phyloP scores from a whole-genome alignment of 2,888 invertebrate species.

The Kryphioiulus occultus region DNA sequence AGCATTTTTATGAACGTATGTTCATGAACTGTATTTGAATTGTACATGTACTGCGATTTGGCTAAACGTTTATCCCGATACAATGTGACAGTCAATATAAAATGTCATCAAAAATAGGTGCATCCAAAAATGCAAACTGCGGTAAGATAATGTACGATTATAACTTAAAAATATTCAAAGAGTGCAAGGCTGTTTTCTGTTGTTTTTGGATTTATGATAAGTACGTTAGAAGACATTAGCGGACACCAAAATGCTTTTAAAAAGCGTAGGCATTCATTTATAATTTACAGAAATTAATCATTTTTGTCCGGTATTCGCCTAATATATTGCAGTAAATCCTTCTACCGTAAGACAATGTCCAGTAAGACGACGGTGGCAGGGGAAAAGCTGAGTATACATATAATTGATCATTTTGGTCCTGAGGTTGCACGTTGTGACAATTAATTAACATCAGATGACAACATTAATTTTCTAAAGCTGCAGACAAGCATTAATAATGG shows the following conservation, averaged over 20 bases:
- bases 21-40: no score
- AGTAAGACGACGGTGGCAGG: not conserved
- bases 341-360: not conserved
- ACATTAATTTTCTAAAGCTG: not conserved
- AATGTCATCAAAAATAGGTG: no score
- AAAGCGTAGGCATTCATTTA: not conserved
- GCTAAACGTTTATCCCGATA: no score
- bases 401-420: slow-evolving; percentile 40
- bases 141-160: no score
- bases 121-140: no score
- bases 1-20: no score
- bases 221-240: no score
- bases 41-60: no score
- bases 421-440: slow-evolving; percentile 16
- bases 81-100: no score
- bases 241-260: slow-evolving; percentile 11
- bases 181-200: no score
- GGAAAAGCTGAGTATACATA: not conserved
- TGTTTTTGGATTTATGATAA: no score
- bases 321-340: not conserved
- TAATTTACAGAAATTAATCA: not conserved
- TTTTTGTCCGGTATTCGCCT: not conserved
- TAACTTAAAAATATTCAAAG: no score
- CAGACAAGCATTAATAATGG: not conserved
- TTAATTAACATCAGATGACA: slow-evolving; percentile 32